Base-by-base conservation (phyloP, 2,888 invertebrate genomes). In the Eutolmus rufibarbis region DNA sequence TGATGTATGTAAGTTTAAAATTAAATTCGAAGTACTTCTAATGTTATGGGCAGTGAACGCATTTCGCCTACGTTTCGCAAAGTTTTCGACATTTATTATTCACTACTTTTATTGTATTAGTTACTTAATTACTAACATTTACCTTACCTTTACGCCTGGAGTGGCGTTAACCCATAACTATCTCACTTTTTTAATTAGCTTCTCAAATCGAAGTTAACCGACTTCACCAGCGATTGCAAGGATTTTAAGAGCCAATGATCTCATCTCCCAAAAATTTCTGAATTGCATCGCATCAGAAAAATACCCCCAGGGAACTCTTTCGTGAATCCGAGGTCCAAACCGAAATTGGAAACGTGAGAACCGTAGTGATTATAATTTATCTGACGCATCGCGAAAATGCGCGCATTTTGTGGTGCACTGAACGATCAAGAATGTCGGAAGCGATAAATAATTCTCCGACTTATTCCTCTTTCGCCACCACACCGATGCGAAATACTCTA, bases 311-410 rank as follows among this genome's bases (percentile, higher is more conserved):
- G 12, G 66, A 23, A 66, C 28, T 66, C 66, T 66, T 23, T 3
- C 51, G 5, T 19, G 16, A n/a, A 16, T 51, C 46, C 16, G 51
- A 5, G 23, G 66, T 12, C 23, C 66, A 23, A 43, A 37, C 43
- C 43, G 19, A 78, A 78, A 78, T 23, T 78, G 46, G 78, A 78
- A 43, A 78, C 43, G 66, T 78, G 78, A 78, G 43, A 78, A 78
- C 78, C 46, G 46, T 78, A 78, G 23, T n/a, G 43, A 78, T 78
- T 78, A 43, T 23, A 78, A 78, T 78, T 78, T 78, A 78, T 78
- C 78, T 78, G 78, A 78, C 37, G 78, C 78, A 78, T 78, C 78
- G 66, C 66, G 28, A 66, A 19, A 66, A 19, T n/a, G 28, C 66
- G 28, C 66, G 66, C 66, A 66, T 66, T 66, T 66, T 28, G 28